Percentiles rank a stretch among this genome's conserved stretches.
These are phyloP conservation scores for Psix sp. DNA, from an alignment of 1,140 invertebrate species.

Conservation along the genomic window DNA sequence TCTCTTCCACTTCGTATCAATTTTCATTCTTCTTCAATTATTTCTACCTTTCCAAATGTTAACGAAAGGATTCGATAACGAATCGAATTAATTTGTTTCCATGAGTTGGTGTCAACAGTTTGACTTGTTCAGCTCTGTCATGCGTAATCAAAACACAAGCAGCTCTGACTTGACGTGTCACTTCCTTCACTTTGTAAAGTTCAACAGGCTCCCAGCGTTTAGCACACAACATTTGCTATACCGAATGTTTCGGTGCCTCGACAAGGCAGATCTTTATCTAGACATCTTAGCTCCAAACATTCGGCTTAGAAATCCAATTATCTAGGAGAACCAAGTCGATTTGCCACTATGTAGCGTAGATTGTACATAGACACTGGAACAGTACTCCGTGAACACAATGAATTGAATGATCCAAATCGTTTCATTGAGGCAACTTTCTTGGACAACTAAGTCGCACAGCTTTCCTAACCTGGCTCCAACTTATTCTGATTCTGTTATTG, in stretches of 20 bases:
- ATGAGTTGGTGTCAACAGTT: too few species aligned
- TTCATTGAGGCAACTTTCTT: conserved; percentile 23
- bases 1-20: too few species aligned
- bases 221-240: conserved; percentile 41
- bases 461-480: too few species aligned
- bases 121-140: conserved; percentile 1
- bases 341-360: conserved; percentile 45
- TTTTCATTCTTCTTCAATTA: too few species aligned
- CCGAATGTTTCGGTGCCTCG: conserved; percentile 21
- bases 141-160: conserved; percentile 50
- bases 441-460: too few species aligned
- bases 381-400: conserved; percentile 49
- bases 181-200: conserved; percentile 28
- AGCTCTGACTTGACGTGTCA: conserved; percentile 35
- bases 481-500: too few species aligned
- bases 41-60: too few species aligned
- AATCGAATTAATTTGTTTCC: too few species aligned
- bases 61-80: too few species aligned
- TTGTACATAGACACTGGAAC: conserved; percentile 39
- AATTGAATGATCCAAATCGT: conserved; percentile 46
- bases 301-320: conserved; percentile 63
- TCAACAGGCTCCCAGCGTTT: conserved; percentile 33
- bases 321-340: conserved; percentile 51
- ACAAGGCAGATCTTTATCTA: conserved; percentile 35
- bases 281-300: conserved; percentile 39